These are phyloP conservation scores for Gonioctena quinquepunctata DNA, from an alignment of 1,140 invertebrate genomes.

Conservation along the genomic window DNA sequence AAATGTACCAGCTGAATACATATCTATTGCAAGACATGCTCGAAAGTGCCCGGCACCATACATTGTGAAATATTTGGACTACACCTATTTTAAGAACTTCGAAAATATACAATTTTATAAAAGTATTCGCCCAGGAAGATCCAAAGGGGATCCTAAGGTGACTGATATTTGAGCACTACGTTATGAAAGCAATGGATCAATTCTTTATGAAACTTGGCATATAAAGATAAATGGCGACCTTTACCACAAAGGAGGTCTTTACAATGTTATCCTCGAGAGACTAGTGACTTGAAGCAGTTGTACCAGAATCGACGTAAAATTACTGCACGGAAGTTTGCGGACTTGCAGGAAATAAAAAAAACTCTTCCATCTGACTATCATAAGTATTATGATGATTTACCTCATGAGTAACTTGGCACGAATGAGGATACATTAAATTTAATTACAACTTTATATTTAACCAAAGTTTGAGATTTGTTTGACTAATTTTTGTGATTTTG, in stretches of 20 bases:
- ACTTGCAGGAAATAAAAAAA: constrained; percentile 15
- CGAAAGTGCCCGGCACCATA: constrained; percentile 11
- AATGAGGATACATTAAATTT: no score
- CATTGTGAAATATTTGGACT: background rate
- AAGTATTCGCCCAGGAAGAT: constrained; percentile 22
- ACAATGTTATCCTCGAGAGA: no score
- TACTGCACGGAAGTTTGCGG: constrained; percentile 1
- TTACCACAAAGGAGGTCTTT: constrained; percentile 10
- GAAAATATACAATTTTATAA: background rate
- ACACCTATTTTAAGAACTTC: constrained; percentile 13
- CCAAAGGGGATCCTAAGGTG: constrained; percentile 14
- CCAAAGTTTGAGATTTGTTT: no score
- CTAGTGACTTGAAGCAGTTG: no score
- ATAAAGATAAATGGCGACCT: constrained; percentile 6
- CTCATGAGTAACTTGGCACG: no score
- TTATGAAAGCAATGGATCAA: constrained; percentile 16
- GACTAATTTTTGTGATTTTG: no score
- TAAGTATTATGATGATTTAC: no score
- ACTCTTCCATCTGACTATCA: background rate
- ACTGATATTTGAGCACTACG: constrained; percentile 25
- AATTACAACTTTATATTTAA: no score
- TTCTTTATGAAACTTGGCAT: constrained; percentile 20
- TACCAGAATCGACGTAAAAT: constrained; percentile 4
- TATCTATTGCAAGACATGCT: background rate
- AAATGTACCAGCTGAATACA: constrained; percentile 11